A percentile compares a stretch with the other conserved stretches of the same genome.
These are phyloP conservation scores for Gephyroberyx darwinii DNA, from an alignment of 2,797 vertebrate genomes.

Conservation along the genomic window DNA sequence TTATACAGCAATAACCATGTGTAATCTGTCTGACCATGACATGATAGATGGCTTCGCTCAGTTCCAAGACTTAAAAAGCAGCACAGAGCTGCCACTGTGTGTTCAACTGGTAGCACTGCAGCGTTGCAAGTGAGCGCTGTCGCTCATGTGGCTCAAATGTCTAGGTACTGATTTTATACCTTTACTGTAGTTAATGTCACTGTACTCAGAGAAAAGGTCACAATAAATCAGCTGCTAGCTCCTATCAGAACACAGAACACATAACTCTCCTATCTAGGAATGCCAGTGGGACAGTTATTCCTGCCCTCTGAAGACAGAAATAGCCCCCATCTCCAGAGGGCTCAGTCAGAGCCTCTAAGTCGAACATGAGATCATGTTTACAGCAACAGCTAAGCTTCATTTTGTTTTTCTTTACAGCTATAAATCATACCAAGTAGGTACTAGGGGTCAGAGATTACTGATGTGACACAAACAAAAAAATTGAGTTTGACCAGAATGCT, in stretches of 20 bases:
- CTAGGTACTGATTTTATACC: not conserved
- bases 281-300: conserved; percentile 10
- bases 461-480: not conserved
- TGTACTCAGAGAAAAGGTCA: conserved; percentile 12
- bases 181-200: not conserved
- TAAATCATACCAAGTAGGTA: not conserved
- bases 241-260: not conserved
- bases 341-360: not conserved
- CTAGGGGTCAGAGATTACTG: not conserved
- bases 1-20: conserved; percentile 13
- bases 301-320: conserved; percentile 34
- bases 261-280: conserved; percentile 14
- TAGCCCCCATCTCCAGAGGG: conserved; percentile 22
- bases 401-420: not conserved
- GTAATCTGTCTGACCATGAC: not conserved
- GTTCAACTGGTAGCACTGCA: conserved; percentile 65
- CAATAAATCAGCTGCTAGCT: not conserved
- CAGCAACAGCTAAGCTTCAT: not conserved
- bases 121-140: not conserved
- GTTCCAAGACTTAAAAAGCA: not conserved
- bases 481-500: no score
- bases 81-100: conserved; percentile 70
- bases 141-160: not conserved
- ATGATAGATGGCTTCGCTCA: not conserved
- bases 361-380: conserved; percentile 27